Evolutionary conservation across 2,888 invertebrate genomes (phyloP), one percentile per base, ranked within the genome.

Genomic region (Alloplasta piceator): DNA sequence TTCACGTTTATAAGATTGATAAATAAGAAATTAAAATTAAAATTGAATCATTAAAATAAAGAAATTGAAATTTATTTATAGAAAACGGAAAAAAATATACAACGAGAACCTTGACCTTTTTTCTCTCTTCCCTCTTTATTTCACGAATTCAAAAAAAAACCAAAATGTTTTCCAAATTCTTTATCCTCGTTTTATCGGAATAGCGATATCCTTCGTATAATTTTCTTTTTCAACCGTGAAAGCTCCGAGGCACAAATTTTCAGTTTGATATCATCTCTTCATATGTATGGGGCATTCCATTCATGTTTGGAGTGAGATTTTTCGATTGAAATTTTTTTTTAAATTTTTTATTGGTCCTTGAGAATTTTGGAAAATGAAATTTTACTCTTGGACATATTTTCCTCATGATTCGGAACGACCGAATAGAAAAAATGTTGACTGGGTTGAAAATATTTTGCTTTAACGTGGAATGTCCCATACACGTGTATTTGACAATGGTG

Each of bases 381-480:
- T 26, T 26, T 26, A 26, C 1, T 26, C 1, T 26, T 26, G 26
- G 26, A 3, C 26, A 26, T 26, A 3, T 26, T 26, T 26, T 26
- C 3, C 26, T 26, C 26, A 26, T 26, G 26, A 26, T 26, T 26
- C 3, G 26, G 26, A 26, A 26, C 26, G 3, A 26, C 1, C 3
- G 26, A 3, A 26, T 26, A 2, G 1, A 26, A 26, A 26, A 26
- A 26, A 26, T 2, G 26, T 26, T 26, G 26, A 3, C 26, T 26
- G 26, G 26, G 26, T 3, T 26, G 3, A 43, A 10, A 56, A 38
- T 64, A 38, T 48, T 75, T 60, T 41, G 60, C 52, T 58, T 26
- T 58, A 16, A 58, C 66, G 41, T 38, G 48, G 14, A 66, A 36
- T 36, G 36, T 26, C 12, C 38, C 39, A 6, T 56, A 55, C 16